Evolutionary conservation across 2,113 vertebrate genomes (phyloP), one percentile per base, ranked within the genome.

Genomic region (Pampusana beccarii): DNA sequence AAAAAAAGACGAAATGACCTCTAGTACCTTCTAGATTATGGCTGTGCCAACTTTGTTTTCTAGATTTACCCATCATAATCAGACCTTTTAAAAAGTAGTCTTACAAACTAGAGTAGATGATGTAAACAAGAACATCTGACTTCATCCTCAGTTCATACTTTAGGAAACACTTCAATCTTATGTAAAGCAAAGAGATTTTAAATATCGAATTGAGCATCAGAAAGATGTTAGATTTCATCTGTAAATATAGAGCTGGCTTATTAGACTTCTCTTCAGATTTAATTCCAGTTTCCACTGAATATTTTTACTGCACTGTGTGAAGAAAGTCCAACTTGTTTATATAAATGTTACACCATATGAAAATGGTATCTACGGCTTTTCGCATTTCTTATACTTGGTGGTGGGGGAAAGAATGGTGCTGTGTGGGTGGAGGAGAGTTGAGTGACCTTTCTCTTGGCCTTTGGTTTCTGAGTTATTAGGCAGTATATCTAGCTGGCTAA

Each of bases 121-220:
- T 48, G 11, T 64, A 87, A 91, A 73, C 20, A 86, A 70, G 56
- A 81, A 78, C 48, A 74, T 81, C 65, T 85, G 61, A 67, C 40
- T 90, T 90, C 26, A 23, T 84, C 33, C 11, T 83, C 20, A 2
- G 29, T 20, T 71, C 74, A 42, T 62, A 25, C 34, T 86, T 87
- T 61, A 79, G 77, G 62, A 84, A 95, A 75, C 16, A 44, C 57
- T 86, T 82, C 29, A 61, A 19, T 36, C 78, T 87, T 57, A 57
- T 75, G 87, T 81, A 57, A 91, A 92, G 36, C 19, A 36, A 91
- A 78, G 48, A 24, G 0, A 8, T 79, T 92, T 91, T 79, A 87
- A 64, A 75, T 92, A 57, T 69, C 18, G 87, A 69, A 38, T n/a
- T 75, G 16, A 92, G 34, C 38, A 51, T 48, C 36, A 91, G 56